Evolutionary conservation across 2,888 invertebrate species (phyloP), one percentile per base, ranked within the genome.

Genomic region (Argynnis bischoffii): DNA sequence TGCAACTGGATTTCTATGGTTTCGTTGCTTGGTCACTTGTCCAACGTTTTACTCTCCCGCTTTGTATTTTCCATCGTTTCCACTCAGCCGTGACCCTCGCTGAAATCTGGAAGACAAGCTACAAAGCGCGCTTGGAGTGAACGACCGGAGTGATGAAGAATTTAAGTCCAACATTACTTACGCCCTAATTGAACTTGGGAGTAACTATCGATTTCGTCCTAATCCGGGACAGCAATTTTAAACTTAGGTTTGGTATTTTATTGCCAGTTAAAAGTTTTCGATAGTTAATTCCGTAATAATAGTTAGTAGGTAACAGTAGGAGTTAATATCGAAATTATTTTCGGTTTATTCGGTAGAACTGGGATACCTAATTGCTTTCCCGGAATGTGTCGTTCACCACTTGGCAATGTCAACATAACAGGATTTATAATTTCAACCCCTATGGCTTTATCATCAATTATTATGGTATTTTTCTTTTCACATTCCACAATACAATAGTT

Each of bases 21-120:
- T 97, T 96, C 85, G 95, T 98, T 72, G 96, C 98, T 73, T 99
- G 98, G 98, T 96, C 98, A 64, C 95, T 98, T 76, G 96, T 98
- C 59, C 97, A 98, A 88, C 96, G 98, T 80, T 95, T 98, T 81
- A 98, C 98, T 77, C 94, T 98, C 75, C 99, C 99, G 51, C 95
- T 99, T 76, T 98, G 98, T 94, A 98, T 98, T 86, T 98, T 98
- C 95, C 98, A 98, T 91, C 96, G 98, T 78, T 98, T 98, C 95
- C 98, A 98, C 89, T 98, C 98, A 71, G 97, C 98, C 41, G 98
- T 98, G 47, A 97, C 98, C 92, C 95, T 98, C 76, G 98, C 98
- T 75, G 98, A 98, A 93, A 97, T 98, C 78, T 98, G 98, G 98
- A 98, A 98, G 93, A 98, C 97, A 78, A 97, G 97, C 89, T 98